Base-by-base conservation (phyloP, 2,888 invertebrate genomes). In the Alcis repandata region DNA sequence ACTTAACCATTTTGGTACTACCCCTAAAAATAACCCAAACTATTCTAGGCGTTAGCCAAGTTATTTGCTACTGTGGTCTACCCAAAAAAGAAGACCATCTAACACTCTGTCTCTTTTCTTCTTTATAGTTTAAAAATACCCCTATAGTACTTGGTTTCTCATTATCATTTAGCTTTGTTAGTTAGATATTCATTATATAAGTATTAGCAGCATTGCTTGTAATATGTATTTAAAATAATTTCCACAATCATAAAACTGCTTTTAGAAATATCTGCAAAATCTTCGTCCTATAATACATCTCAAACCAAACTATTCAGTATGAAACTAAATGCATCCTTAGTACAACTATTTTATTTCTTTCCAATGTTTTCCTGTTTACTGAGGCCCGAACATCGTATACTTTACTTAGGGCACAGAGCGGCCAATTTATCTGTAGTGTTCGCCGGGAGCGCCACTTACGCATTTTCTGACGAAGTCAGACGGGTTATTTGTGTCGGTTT, bases 361-460 rank as follows among this genome's bases (percentile, higher is more conserved):
- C 48, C 46, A 53, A 63, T 63, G 17, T 53, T 63, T 63, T 63
- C 63, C 63, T 63, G 63, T 63, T 63, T 63, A 63, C 63, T 48
- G 53, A 54, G 52, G 27, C 46, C 40, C 1, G 11, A 36, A 36
- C 53, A 46, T 32, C 58, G 53, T 63, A 46, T 54, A 48, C 48
- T 59, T 63, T 54, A 59, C 63, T 63, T 54, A 59, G 53, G 41
- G 63, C 54, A 48, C n/a, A 20, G 22, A 0, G 32, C 15, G 36
- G 8, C 36, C 13, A 20, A 51, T 17, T 20, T 19, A n/a, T 19
- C 8, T 0, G 3, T 13, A 8, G 0, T 11, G 13, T n/a, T n/a
- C 2, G 2, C 0, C 8, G 19, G 8, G 0, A 1, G 51, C 8
- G 51, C 13, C 36, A 38, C 19, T 51, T n/a, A 3, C 51, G 51